phyloP scores from a whole-genome alignment of 37 sponge, comb jelly and placozoan species.

The Crambe crambe region DNA sequence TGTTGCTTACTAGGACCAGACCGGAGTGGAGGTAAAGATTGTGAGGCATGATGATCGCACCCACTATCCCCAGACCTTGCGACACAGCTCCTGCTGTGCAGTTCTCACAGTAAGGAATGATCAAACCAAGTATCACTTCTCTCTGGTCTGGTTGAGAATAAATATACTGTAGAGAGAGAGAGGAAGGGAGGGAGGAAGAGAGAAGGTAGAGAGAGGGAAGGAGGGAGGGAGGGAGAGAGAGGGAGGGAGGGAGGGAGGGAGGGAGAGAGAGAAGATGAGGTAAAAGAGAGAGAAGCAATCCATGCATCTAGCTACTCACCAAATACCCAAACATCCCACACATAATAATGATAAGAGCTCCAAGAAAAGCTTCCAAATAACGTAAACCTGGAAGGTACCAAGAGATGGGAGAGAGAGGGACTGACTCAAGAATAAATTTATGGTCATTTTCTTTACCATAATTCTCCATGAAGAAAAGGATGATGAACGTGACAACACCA shows the following conservation, averaged over 20 bases:
- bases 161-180: slow-evolving; percentile 46
- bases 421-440: too few relatives aligned
- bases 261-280: too few relatives aligned
- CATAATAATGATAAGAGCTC: slow-evolving; percentile 84
- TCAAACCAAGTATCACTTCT: slow-evolving; percentile 64
- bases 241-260: not conserved
- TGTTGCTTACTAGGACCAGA: slow-evolving; percentile 69
- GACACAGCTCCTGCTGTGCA: slow-evolving; percentile 37
- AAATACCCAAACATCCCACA: slow-evolving; percentile 90
- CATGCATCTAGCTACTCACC: slow-evolving; percentile 37
- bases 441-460: slow-evolving; percentile 62
- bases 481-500: slow-evolving; percentile 81
- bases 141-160: slow-evolving; percentile 48
- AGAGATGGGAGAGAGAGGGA: not conserved
- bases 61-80: slow-evolving; percentile 83
- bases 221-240: too few relatives aligned
- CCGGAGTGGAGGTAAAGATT: slow-evolving; percentile 97
- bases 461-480: slow-evolving; percentile 91
- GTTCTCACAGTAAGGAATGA: slow-evolving; percentile 64
- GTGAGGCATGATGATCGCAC: slow-evolving; percentile 97
- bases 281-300: not conserved
- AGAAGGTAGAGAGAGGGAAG: not conserved
- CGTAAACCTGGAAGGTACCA: slow-evolving; percentile 56
- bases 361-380: slow-evolving; percentile 89
- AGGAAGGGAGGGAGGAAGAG: not conserved